Base-by-base conservation (phyloP, 2,797 vertebrate genomes). In the Cossypha caffra region DNA sequence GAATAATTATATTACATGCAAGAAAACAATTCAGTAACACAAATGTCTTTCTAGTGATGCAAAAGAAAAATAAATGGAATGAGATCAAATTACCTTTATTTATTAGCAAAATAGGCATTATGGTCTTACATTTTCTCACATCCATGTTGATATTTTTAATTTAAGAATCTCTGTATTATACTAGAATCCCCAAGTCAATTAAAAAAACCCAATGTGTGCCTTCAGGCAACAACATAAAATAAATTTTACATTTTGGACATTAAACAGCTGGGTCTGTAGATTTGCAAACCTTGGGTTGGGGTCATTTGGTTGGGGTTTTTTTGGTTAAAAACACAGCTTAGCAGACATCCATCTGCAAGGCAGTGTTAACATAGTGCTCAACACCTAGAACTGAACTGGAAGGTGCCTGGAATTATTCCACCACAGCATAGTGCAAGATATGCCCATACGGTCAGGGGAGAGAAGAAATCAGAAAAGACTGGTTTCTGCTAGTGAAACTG, bases 41-140 rank as follows among this genome's bases (percentile, higher is more conserved):
- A 28, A n/a, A 84, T 17, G 42, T 16, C 24, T 29, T 93, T 43
- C 52, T 52, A 71, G 25, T 35, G 48, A 93, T 69, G 59, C 1
- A 61, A 54, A 90, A 76, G 83, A 75, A 28, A 33, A 76, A 48
- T 26, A 47, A 47, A 79, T 31, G 7, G 40, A 90, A 90, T 80
- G 33, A 93, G 8, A 82, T 45, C 43, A 66, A 79, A 75, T 57
- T 3, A 3, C 24, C 52, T 95, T 93, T 93, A 82, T 93, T 96
- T 79, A 74, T 79, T 52, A 73, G 7, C 55, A 63, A 87, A 67
- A 71, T 14, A 82, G 0, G 11, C 35, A 85, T 61, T 47, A 54
- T 4, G 23, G 16, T 57, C 78, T 91, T 76, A 88, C 19, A 59
- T 74, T 74, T 91, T 83, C 61, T 66, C 75, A 91, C 33, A 79